Evolutionary conservation across 2,888 invertebrate species (phyloP).

Genomic region (Tribolium freemani): DNA sequence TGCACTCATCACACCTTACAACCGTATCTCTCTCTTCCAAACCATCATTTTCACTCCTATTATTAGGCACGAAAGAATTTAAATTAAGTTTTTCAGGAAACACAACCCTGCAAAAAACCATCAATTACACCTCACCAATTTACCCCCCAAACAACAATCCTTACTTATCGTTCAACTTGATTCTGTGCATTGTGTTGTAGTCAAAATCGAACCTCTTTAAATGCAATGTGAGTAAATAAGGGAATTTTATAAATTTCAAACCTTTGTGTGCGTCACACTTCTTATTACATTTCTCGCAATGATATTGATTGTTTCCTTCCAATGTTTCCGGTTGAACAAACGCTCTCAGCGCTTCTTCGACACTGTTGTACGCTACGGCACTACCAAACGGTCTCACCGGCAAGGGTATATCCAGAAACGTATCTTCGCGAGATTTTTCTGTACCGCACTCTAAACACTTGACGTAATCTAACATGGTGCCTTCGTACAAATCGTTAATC

Average conservation of each 20-base stretch:
- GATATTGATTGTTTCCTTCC: conserved; percentile 88
- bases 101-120: conserved; percentile 74
- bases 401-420: conserved; percentile 88
- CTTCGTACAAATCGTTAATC: conserved; percentile 83
- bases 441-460: conserved; percentile 88
- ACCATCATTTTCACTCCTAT: conserved; percentile 61
- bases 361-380: conserved; percentile 79
- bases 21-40: conserved; percentile 68
- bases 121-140: background rate
- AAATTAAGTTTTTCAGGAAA: conserved; percentile 86
- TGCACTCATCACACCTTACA: conserved; percentile 76
- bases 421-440: conserved; percentile 86
- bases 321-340: conserved; percentile 89
- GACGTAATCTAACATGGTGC: conserved; percentile 89
- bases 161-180: conserved; percentile 89
- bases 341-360: conserved; percentile 86
- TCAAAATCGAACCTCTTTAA: conserved; percentile 93
- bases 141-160: conserved; percentile 49
- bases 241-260: conserved; percentile 87
- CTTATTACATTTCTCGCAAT: conserved; percentile 87
- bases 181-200: conserved; percentile 84
- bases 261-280: conserved; percentile 93
- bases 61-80: conserved; percentile 76
- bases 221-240: conserved; percentile 88
- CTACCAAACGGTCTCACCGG: conserved; percentile 89